Conservation (phyloP, 2,797 vertebrate species). For the Coranthus polyacanthus region DNA sequence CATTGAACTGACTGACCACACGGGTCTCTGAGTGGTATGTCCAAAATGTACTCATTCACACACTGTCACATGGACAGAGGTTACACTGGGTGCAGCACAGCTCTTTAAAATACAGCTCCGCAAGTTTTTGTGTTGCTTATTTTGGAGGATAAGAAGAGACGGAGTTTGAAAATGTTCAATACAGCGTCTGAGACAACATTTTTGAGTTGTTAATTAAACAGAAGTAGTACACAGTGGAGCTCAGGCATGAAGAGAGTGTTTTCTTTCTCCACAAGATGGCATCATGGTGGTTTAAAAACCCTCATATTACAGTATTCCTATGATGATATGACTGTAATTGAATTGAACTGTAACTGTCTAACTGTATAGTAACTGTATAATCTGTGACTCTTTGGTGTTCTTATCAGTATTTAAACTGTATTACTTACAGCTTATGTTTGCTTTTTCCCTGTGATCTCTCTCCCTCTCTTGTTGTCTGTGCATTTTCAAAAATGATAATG, state of each 20-base stretch:
- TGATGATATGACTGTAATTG: no score
- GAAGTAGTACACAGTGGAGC: neutral
- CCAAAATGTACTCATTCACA: slow-evolving; percentile 58
- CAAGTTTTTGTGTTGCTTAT: slow-evolving; percentile 10
- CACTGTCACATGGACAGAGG: slow-evolving; percentile 30
- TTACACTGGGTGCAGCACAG: slow-evolving; percentile 21
- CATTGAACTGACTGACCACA: slow-evolving; percentile 58
- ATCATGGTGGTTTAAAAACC: neutral
- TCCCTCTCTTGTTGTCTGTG: no score
- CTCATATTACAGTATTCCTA: no score
- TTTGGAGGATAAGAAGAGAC: neutral
- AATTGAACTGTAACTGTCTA: no score
- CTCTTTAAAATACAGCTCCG: slow-evolving; percentile 14
- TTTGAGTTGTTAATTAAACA: slow-evolving; percentile 5
- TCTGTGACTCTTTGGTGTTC: no score
- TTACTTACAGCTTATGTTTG: no score
- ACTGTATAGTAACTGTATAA: no score
- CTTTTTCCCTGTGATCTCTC: no score
- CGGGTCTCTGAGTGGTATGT: slow-evolving; percentile 34
- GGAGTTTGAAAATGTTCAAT: neutral
- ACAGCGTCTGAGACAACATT: neutral
- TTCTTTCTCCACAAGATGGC: slow-evolving; percentile 62
- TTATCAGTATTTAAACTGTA: no score
- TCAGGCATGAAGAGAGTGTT: neutral
- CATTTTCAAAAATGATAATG: no score